Evolutionary conservation across 1,140 invertebrate genomes (phyloP), one percentile per base, ranked within the genome.

Genomic region (Nylanderia fulva): DNA sequence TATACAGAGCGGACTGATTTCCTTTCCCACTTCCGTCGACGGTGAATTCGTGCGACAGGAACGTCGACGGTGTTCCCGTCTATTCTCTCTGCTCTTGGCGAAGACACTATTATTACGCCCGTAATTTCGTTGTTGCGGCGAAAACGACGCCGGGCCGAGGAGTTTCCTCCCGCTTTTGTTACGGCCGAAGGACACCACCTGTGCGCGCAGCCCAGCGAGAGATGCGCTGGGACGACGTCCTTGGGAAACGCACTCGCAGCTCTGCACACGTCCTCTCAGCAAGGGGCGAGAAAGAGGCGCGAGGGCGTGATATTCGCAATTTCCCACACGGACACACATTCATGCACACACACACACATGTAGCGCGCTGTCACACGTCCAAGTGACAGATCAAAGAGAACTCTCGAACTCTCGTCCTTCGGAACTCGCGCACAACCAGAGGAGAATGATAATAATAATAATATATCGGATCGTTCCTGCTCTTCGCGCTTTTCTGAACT

Each of bases 321-420:
- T 80, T 80, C 76, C 64, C 48, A 80, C 76, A 48, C 61, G 27
- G 76, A n/a, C n/a, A n/a, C n/a, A n/a, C n/a, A n/a, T n/a, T n/a
- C n/a, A n/a, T n/a, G n/a, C n/a, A n/a, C n/a, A n/a, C n/a, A n/a
- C n/a, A n/a, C n/a, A n/a, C n/a, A n/a, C n/a, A n/a, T n/a, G n/a
- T n/a, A n/a, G n/a, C n/a, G n/a, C n/a, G n/a, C n/a, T 33, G 29
- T 79, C 76, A 68, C n/a, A n/a, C 63, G 33, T 80, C 33, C 21
- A 21, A 13, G 33, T 54, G 45, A 54, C 61, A 68, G 45, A 80
- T 80, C 48, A 56, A 42, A 21, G 29, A 21, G 61, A 52, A 33
- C 29, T 64, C 61, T 33, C 42, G 60, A 66, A n/a, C n/a, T n/a
- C n/a, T n/a, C 13, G 60, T 79, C 61, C 61, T 54, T 68, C 61